phyloP scores from a whole-genome alignment of 2,888 invertebrate genomes.

The Catocala fraxini region DNA sequence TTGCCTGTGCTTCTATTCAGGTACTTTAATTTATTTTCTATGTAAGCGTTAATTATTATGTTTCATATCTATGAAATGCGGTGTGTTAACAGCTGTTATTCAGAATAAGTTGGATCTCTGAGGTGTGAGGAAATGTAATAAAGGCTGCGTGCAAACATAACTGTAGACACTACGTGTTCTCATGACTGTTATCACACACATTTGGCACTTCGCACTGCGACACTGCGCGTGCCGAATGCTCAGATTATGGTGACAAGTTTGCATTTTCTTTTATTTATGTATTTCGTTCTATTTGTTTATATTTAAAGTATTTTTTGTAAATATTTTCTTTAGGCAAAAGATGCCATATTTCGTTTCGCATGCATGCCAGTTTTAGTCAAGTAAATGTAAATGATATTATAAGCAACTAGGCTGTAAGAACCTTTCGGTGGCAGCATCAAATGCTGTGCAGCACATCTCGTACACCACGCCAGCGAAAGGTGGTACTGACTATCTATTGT shows the following conservation, averaged over 20 bases:
- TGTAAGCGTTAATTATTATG: background rate
- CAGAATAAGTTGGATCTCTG: no score
- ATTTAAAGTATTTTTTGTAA: conserved; percentile 31
- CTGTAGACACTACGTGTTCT: no score
- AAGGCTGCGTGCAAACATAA: no score
- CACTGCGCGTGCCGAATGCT: no score
- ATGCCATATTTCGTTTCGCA: conserved; percentile 45
- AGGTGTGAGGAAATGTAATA: no score
- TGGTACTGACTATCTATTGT: conserved; percentile 17
- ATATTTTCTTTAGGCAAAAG: conserved; percentile 46
- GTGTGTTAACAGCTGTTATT: background rate
- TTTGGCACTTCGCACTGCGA: no score
- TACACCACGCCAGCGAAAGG: conserved; percentile 8
- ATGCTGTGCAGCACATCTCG: conserved; percentile 33
- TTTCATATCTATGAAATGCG: background rate
- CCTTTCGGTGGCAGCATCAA: conserved; percentile 38
- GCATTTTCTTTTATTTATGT: conserved; percentile 10
- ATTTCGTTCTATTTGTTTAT: conserved; percentile 15
- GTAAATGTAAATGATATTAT: conserved; percentile 43
- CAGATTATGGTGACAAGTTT: no score
- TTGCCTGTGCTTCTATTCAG: background rate
- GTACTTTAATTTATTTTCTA: background rate
- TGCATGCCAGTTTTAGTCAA: conserved; percentile 43
- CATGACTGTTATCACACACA: no score
- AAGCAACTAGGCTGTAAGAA: conserved; percentile 41